Evolutionary conservation across 2,888 invertebrate species (phyloP).

Genomic region (Ichneumoninae sp.): DNA sequence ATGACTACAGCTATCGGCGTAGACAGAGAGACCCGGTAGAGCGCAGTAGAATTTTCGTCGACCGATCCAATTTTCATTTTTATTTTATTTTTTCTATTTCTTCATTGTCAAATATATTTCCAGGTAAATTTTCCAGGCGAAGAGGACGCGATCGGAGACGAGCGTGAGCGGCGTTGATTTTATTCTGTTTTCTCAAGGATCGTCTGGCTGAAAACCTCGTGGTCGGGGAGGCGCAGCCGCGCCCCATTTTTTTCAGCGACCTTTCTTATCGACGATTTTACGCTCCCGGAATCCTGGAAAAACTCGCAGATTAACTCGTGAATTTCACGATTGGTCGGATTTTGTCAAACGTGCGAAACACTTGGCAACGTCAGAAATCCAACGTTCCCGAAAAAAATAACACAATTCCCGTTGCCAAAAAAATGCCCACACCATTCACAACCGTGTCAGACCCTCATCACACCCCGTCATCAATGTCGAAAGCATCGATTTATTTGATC

Average conservation of each 20-base stretch:
- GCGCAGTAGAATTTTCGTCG: conserved; percentile 22
- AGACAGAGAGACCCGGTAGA: conserved; percentile 41
- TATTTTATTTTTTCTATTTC: not conserved
- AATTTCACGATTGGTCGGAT: not conserved
- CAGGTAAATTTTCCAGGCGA: conserved; percentile 23
- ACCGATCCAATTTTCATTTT: not conserved
- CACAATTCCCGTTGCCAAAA: not conserved
- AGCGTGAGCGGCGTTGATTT: not conserved
- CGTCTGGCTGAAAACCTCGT: not conserved
- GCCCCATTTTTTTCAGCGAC: not conserved
- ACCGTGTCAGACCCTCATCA: conserved; percentile 33
- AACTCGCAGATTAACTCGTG: not conserved
- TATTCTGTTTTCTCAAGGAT: conserved; percentile 23
- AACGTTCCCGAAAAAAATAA: not conserved
- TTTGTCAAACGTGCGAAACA: not conserved
- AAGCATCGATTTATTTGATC: conserved; percentile 40
- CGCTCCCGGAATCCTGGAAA: not conserved
- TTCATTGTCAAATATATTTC: conserved; percentile 1
- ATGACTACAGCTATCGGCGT: conserved; percentile 50
- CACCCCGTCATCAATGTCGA: conserved; percentile 46
- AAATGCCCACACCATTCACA: conserved; percentile 17
- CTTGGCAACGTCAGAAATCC: conserved; percentile 14
- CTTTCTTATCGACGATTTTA: not conserved
- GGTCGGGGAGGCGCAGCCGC: not conserved
- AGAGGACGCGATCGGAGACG: not conserved